Evolutionary conservation across 2,888 invertebrate species (phyloP).

Genomic region (Agonopterix subpropinquella): DNA sequence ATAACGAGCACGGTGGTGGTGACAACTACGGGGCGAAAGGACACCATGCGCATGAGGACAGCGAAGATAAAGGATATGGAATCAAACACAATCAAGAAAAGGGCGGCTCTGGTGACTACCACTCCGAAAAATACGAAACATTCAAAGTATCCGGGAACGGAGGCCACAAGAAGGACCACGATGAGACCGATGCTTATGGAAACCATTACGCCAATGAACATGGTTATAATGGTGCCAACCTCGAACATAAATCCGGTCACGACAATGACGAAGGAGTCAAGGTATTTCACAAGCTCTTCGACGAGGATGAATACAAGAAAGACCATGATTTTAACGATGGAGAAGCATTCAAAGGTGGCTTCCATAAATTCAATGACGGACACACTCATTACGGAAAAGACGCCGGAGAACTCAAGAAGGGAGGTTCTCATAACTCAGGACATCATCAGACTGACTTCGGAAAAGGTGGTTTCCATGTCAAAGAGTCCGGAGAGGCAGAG

Average conservation of each 20-base stretch:
- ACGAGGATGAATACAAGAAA: slow-evolving; percentile 83
- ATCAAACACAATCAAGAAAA: slow-evolving; percentile 67
- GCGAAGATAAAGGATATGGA: slow-evolving; percentile 69
- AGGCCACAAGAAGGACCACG: slow-evolving; percentile 68
- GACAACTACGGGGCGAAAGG: slow-evolving; percentile 55
- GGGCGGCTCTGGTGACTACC: slow-evolving; percentile 72
- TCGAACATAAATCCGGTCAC: slow-evolving; percentile 67
- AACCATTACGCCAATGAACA: slow-evolving; percentile 68
- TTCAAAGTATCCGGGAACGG: slow-evolving; percentile 69
- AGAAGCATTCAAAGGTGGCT: slow-evolving; percentile 75
- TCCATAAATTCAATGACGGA: slow-evolving; percentile 73
- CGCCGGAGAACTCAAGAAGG: slow-evolving; percentile 71
- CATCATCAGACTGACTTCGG: slow-evolving; percentile 64
- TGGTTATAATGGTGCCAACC: slow-evolving; percentile 69
- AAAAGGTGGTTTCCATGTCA: slow-evolving; percentile 67
- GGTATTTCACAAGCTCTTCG: slow-evolving; percentile 80
- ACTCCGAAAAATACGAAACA: slow-evolving; percentile 69
- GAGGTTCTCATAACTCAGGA: slow-evolving; percentile 68
- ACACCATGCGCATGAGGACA: slow-evolving; percentile 65
- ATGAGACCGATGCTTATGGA: slow-evolving; percentile 65
- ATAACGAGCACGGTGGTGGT: slow-evolving; percentile 48
- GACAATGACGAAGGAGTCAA: slow-evolving; percentile 78
- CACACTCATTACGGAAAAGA: slow-evolving; percentile 67
- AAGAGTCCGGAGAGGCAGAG: slow-evolving; percentile 59
- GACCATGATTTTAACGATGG: slow-evolving; percentile 82